A percentile compares a stretch with the other conserved stretches of the same genome.
Evolutionary conservation across 1,140 invertebrate genomes (phyloP).

Genomic region (Sinella curviseta): DNA sequence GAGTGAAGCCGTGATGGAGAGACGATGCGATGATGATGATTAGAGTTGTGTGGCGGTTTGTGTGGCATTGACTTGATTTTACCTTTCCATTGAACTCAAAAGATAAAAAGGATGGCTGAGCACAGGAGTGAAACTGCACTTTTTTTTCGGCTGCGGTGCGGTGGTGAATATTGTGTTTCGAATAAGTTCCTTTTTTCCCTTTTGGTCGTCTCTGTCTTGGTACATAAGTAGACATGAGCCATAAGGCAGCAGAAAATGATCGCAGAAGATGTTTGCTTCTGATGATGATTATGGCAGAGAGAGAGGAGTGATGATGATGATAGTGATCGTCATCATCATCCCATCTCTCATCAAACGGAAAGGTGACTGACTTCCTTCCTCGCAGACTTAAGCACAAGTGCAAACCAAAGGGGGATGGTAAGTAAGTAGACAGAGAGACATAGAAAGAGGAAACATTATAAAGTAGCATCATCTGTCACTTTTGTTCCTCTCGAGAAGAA

Average conservation of each 20-base stretch:
- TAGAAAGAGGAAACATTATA: background rate
- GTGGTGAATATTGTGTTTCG: background rate
- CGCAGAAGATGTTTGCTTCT: too few species aligned
- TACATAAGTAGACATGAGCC: background rate
- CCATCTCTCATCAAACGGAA: background rate
- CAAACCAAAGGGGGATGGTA: too few species aligned
- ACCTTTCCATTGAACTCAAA: conserved; percentile 6
- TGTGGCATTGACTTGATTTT: conserved; percentile 7
- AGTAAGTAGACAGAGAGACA: background rate
- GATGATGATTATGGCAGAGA: background rate
- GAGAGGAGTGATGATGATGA: too few species aligned
- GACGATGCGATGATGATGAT: background rate
- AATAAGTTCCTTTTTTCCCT: background rate
- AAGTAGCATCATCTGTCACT: background rate
- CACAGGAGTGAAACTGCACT: background rate
- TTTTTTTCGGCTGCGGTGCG: background rate
- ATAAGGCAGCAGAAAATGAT: background rate
- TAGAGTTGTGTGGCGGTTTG: background rate
- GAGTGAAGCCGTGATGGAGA: background rate
- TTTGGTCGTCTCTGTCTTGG: too few species aligned
- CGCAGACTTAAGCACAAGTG: background rate
- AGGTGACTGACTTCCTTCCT: conserved; percentile 18
- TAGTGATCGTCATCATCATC: background rate
- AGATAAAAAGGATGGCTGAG: background rate
- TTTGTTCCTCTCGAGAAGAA: background rate